Conservation (phyloP, 2,888 invertebrate species). For the Carterocephalus palaemon region DNA sequence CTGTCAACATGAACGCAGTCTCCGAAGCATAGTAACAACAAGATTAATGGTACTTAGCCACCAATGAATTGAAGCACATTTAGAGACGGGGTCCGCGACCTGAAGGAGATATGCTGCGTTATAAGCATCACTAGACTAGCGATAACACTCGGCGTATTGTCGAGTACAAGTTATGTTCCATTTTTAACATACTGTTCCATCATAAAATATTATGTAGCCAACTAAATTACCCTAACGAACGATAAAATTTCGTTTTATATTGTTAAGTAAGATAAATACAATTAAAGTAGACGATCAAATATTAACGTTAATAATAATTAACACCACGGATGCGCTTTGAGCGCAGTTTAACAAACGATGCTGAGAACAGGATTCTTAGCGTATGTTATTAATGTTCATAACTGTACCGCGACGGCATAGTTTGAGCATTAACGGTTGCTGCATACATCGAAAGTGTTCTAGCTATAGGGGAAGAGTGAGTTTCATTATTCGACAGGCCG, state of each 20-base stretch:
- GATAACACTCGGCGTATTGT: too few species aligned
- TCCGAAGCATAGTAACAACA: neutral
- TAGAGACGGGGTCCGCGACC: conserved; percentile 10
- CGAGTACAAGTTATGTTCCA: too few species aligned
- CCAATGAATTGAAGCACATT: conserved; percentile 13
- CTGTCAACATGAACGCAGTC: neutral
- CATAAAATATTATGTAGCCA: too few species aligned
- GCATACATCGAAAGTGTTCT: conserved; percentile 28
- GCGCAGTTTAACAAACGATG: neutral
- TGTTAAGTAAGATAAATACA: neutral
- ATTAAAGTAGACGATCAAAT: conserved; percentile 3
- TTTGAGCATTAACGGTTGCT: neutral
- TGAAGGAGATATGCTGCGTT: conserved; percentile 1
- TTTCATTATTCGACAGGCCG: conserved; percentile 37
- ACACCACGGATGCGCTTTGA: conserved; percentile 3
- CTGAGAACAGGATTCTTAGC: neutral
- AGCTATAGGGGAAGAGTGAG: conserved; percentile 18
- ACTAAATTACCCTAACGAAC: too few species aligned
- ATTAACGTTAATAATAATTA: conserved; percentile 5
- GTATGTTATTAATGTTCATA: conserved; percentile 3
- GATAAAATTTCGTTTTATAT: neutral
- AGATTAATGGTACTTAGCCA: conserved; percentile 10
- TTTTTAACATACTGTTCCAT: too few species aligned
- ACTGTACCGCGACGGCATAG: neutral
- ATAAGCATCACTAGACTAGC: too few species aligned